Percentiles rank a stretch among this genome's conserved stretches.
Conservation (phyloP, 2,888 invertebrate genomes). For the Frankliniella intonsa region DNA sequence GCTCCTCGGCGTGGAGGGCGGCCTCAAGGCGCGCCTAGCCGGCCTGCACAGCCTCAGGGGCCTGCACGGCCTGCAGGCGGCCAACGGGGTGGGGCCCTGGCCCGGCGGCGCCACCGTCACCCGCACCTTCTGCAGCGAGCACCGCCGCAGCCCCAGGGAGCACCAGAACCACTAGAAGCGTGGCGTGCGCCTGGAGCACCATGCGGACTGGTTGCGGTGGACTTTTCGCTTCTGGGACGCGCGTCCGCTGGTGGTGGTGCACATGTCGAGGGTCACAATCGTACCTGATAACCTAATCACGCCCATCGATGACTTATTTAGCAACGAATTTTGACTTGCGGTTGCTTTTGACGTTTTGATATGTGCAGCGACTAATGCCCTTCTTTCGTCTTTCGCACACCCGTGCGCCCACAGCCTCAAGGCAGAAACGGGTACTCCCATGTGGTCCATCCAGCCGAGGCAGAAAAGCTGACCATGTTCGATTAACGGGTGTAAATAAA, state of each 20-base stretch:
- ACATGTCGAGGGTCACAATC: too few species aligned
- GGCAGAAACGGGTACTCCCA: neutral
- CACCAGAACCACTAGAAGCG: too few species aligned
- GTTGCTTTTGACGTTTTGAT: too few species aligned
- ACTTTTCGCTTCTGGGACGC: neutral
- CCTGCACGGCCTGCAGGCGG: neutral
- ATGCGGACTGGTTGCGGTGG: neutral
- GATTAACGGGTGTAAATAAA: neutral
- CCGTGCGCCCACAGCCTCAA: neutral
- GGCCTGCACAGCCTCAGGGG: slow-evolving; percentile 12
- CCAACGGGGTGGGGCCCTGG: neutral
- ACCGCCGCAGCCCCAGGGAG: neutral
- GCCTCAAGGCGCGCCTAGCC: neutral
- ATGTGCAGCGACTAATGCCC: too few species aligned
- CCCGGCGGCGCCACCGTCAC: neutral
- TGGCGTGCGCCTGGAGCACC: neutral
- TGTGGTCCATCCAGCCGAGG: neutral
- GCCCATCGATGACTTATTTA: too few species aligned
- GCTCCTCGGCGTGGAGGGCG: slow-evolving; percentile 2
- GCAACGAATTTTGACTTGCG: too few species aligned
- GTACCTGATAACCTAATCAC: too few species aligned
- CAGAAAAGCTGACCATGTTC: neutral
- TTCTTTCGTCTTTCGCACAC: too few species aligned
- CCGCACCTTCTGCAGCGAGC: neutral
- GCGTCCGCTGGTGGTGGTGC: too few species aligned